phyloP scores from a whole-genome alignment of 2,888 invertebrate species.

The Drosophila testacea region DNA sequence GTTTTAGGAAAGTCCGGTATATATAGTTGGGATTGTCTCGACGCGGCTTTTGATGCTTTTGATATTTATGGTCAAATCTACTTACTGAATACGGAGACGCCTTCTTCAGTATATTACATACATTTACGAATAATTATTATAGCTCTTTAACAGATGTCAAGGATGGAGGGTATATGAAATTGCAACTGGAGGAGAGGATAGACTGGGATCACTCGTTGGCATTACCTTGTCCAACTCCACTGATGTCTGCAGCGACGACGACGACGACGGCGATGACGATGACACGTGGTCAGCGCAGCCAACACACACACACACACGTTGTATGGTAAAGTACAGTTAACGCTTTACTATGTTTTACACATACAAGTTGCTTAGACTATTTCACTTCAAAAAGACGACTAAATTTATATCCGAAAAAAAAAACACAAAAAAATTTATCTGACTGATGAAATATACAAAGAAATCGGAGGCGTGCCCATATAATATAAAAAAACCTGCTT shows the following conservation, averaged over 20 bases:
- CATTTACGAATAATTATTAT: neutral
- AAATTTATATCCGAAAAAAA: conserved; percentile 62
- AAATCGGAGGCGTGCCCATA: conserved; percentile 22
- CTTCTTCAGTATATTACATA: neutral
- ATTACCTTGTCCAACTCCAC: conserved; percentile 42
- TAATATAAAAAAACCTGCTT: conserved; percentile 12
- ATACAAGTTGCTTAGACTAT: conserved; percentile 55
- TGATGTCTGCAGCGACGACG: conserved; percentile 15
- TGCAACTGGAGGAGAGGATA: neutral
- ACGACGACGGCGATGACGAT: neutral
- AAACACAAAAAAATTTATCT: conserved; percentile 45
- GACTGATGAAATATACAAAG: conserved; percentile 48
- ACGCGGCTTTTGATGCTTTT: too few relatives aligned
- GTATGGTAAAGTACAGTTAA: conserved; percentile 22
- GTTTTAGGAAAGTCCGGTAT: too few relatives aligned
- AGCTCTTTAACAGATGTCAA: neutral
- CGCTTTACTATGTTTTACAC: conserved; percentile 42
- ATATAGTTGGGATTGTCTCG: too few relatives aligned
- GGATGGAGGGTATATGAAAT: neutral
- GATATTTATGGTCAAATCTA: too few relatives aligned
- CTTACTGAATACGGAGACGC: neutral
- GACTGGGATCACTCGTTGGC: neutral
- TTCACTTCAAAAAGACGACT: conserved; percentile 56
- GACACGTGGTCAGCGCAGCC: conserved; percentile 28
- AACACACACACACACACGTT: conserved; percentile 38